phyloP scores from a whole-genome alignment of 2,797 vertebrate genomes.

The Falco biarmicus region DNA sequence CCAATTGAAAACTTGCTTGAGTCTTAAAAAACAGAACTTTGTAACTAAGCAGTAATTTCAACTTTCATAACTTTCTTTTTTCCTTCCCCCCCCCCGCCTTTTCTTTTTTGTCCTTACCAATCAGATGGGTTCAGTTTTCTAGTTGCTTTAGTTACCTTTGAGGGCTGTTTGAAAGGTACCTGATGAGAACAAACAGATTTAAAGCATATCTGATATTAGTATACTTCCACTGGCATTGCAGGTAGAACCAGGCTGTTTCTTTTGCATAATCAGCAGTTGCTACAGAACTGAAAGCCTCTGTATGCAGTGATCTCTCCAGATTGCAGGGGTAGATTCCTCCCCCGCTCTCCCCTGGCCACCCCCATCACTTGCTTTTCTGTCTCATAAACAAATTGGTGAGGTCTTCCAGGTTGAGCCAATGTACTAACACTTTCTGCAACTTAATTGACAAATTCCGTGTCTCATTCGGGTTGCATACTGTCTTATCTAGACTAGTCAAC shows the following conservation, averaged over 20 bases:
- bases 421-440: neutral
- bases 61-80: neutral
- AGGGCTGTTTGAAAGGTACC: neutral
- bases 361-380: neutral
- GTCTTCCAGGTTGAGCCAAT: neutral
- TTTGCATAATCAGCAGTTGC: neutral
- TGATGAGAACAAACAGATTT: neutral
- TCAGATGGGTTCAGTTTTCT: neutral
- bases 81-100: neutral
- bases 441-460: neutral
- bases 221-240: neutral
- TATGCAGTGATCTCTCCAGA: neutral
- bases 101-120: neutral
- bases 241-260: neutral
- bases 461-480: neutral
- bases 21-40: neutral
- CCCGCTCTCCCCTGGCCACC: neutral
- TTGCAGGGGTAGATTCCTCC: neutral
- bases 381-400: neutral
- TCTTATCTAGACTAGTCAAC: neutral
- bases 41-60: neutral
- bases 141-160: neutral
- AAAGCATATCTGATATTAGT: neutral
- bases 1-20: neutral
- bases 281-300: neutral